Base-by-base conservation (phyloP, 30 jellyfish, hydroid and myxozoan genomes). In the Aurelia coerulea region DNA sequence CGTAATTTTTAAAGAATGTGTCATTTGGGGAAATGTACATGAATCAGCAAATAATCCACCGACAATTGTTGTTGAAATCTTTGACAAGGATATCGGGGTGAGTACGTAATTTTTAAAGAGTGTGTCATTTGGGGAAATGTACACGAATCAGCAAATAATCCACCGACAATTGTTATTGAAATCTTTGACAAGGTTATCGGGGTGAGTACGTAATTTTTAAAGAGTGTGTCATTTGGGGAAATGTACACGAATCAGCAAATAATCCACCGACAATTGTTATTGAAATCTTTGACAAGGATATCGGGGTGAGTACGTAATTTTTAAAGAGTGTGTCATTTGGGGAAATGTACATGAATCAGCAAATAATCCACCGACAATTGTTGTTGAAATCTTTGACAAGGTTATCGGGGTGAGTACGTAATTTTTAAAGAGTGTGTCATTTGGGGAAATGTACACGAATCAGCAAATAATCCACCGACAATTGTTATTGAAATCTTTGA, bases 161-260 rank as follows among this genome's bases (percentile, higher is more conserved):
- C 98, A 0, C 98, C 98, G 3, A 92, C 97, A 1, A 87, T 92
- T 65, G 98, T 92, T 17, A 58, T 79, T 54, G 98, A 92, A 64
- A 81, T 92, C 56, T 92, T 92, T 69, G 98, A 92, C 79, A 92
- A 92, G 68, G 29, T 23, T 23, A 23, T 23, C 29, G 29, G 29
- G 29, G 29, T 23, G 29, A 23, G 29, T 23, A 23, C 29, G 29
- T 23, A 23, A 80, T 88, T 39, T 92, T 92, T 82, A 81, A 80
- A 52, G 98, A 92, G 11, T 81, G 92, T 68, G 64, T 87, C 69
- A 81, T 92, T 23, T 92, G 98, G 98, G 98, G 98, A 14, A 97
- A 92, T 62, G 88, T 88, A 12, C 53, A 92, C n/a, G 95, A 95
- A 33, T 80, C 90, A 4, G 95, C 98, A 16, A 68, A 70, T 50